Base-by-base conservation (phyloP, 2,797 vertebrate genomes). In the Graptemys geographica region DNA sequence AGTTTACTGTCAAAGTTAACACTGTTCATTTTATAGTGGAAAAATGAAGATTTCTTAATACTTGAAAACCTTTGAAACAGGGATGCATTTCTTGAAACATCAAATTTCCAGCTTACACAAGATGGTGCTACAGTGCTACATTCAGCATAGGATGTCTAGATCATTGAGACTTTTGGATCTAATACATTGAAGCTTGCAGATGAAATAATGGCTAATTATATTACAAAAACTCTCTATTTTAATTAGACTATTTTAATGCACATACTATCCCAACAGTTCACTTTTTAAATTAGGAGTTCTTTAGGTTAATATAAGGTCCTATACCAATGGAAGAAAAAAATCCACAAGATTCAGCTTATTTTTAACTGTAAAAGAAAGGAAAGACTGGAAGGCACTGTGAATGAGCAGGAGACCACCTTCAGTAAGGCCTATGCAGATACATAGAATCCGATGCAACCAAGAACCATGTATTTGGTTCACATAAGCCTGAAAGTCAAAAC, bases 111-210 rank as follows among this genome's bases (percentile, higher is more conserved):
- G 90, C 95, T 97, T 96, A 97, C 97, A 97, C 98, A 97, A 98
- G 98, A 98, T 96, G 97, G 97, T 97, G 97, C 98, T 97, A 83
- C 95, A 95, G 97, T 89, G 92, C 96, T 96, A 87, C 85, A 91
- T 25, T 94, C 59, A 86, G 93, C 52, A 25, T 1, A 59, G 6
- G 41, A 87, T 55, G n/a, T 15, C 11, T n/a, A 85, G 65, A 44
- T 87, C 31, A 91, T 1, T 82, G 51, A 94, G 79, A 93, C 90
- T 92, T 84, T 89, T 49, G 92, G 83, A 74, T 91, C 59, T 82
- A 83, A 95, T n/a, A 69, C 65, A 53, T 31, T 85, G 28, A 56
- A 95, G 94, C 69, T 81, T 87, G 86, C 81, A 74, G 49, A 94
- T 33, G 44, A 84, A 84, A 62, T 8, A 31, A 65, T n/a, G 33